Evolutionary conservation across 2,888 invertebrate species (phyloP).

Genomic region (Cyclophora punctaria): DNA sequence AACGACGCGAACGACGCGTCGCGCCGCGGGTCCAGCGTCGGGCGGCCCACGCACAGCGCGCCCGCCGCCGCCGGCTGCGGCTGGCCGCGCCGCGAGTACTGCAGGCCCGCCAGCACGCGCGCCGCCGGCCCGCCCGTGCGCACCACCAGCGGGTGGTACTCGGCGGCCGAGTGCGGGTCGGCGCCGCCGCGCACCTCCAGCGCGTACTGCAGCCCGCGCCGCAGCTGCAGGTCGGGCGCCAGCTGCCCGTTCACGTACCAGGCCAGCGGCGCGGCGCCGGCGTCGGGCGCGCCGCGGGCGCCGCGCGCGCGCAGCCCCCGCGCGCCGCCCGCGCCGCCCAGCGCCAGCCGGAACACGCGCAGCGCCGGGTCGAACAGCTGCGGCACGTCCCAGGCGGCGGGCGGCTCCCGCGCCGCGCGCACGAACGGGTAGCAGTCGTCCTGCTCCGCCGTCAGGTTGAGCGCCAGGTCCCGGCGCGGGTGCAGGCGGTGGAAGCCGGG

Average conservation of each 20-base stretch:
- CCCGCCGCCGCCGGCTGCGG: constrained; percentile 80
- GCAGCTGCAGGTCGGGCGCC: constrained; percentile 89
- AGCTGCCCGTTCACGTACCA: constrained; percentile 96
- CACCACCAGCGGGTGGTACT: constrained; percentile 93
- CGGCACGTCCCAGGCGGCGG: constrained; percentile 75
- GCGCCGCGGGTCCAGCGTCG: constrained; percentile 81
- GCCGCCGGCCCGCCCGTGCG: constrained; percentile 90
- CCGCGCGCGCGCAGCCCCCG: constrained; percentile 79
- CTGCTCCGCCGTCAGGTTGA: constrained; percentile 79
- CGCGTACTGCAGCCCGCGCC: constrained; percentile 88
- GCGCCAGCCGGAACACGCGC: constrained; percentile 84
- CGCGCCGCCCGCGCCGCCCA: constrained; percentile 89
- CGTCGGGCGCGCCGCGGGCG: constrained; percentile 64
- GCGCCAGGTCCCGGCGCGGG: constrained; percentile 79
- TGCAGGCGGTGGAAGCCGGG: constrained; percentile 89
- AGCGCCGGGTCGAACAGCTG: constrained; percentile 81
- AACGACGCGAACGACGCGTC: constrained; percentile 87
- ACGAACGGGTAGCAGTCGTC: constrained; percentile 87
- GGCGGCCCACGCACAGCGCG: constrained; percentile 83
- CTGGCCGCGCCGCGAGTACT: constrained; percentile 58
- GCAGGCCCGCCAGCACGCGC: constrained; percentile 84
- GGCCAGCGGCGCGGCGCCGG: constrained; percentile 80
- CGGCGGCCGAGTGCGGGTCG: constrained; percentile 88
- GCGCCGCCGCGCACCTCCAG: constrained; percentile 89
- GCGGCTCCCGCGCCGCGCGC: constrained; percentile 13